Percentiles rank a stretch among this genome's conserved stretches.
Conservation (phyloP, 2,113 vertebrate genomes). For the Choloepus hoffmanni region DNA sequence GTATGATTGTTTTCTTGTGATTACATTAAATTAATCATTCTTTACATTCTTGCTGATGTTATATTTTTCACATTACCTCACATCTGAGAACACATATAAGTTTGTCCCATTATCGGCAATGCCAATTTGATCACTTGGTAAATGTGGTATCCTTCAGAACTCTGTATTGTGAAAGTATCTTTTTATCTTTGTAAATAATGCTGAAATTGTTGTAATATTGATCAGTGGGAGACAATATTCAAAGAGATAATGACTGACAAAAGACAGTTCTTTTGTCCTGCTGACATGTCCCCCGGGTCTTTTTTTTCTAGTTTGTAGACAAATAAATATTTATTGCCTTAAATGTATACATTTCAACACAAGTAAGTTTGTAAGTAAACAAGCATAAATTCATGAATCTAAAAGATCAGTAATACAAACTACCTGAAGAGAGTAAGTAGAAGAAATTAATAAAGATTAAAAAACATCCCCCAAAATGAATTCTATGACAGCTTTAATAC, state of each 20-base stretch:
- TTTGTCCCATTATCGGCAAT: neutral
- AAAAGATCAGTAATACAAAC: neutral
- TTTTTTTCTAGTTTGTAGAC: neutral
- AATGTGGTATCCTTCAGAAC: too few relatives aligned
- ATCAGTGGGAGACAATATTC: neutral
- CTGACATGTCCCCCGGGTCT: neutral
- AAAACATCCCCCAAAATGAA: neutral
- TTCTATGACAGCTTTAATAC: neutral
- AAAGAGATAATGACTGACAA: too few relatives aligned
- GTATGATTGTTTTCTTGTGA: too few relatives aligned
- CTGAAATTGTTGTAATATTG: conserved; percentile 10
- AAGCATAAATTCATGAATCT: neutral
- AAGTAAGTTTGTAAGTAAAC: neutral
- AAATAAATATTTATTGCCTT: neutral
- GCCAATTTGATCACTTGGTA: neutral
- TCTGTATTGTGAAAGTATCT: neutral
- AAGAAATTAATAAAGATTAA: neutral
- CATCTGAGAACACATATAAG: neutral
- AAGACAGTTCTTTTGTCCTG: neutral
- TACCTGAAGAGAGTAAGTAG: neutral
- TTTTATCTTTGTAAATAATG: conserved; percentile 47
- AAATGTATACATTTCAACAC: neutral
- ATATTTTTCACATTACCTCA: neutral
- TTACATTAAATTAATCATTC: too few relatives aligned
- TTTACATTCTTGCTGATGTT: too few relatives aligned